phyloP scores from a whole-genome alignment of 2,797 vertebrate species.

The Myotis vivesi region DNA sequence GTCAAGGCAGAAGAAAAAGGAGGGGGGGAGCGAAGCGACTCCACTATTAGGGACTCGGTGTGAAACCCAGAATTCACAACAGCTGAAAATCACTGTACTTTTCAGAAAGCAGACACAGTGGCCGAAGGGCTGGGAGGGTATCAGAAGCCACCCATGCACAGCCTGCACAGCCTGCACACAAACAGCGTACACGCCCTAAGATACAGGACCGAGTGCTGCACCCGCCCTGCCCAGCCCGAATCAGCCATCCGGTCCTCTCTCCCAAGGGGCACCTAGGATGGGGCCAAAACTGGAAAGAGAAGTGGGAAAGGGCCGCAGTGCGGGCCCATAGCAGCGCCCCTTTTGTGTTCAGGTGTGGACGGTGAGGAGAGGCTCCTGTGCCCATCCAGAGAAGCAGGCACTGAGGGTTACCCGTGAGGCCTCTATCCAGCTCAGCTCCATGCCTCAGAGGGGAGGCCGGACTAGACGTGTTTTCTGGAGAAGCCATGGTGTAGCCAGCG shows the following conservation, averaged over 20 bases:
- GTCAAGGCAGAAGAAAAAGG: constrained; percentile 62
- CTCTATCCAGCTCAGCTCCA: background rate
- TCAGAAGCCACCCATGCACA: background rate
- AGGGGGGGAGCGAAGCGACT: constrained; percentile 44
- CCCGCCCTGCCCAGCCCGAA: background rate
- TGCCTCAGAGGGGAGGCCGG: background rate
- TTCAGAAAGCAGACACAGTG: background rate
- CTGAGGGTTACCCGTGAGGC: background rate
- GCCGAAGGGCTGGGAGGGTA: background rate
- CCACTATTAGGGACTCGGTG: constrained; percentile 65
- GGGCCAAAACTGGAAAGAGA: background rate
- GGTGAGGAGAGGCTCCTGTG: background rate
- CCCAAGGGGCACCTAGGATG: background rate
- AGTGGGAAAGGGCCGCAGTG: background rate
- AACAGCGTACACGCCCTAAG: background rate
- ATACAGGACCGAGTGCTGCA: background rate
- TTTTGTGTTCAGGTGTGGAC: too few relatives aligned
- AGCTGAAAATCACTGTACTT: constrained; percentile 43
- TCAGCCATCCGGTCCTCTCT: background rate
- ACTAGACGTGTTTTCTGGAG: background rate
- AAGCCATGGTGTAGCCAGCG: background rate
- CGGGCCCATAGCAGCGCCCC: too few relatives aligned
- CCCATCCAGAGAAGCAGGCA: background rate
- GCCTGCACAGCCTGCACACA: background rate
- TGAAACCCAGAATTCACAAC: constrained; percentile 56